Conservation (phyloP, 1,140 invertebrate species). For the Asbolus verrucosus region DNA sequence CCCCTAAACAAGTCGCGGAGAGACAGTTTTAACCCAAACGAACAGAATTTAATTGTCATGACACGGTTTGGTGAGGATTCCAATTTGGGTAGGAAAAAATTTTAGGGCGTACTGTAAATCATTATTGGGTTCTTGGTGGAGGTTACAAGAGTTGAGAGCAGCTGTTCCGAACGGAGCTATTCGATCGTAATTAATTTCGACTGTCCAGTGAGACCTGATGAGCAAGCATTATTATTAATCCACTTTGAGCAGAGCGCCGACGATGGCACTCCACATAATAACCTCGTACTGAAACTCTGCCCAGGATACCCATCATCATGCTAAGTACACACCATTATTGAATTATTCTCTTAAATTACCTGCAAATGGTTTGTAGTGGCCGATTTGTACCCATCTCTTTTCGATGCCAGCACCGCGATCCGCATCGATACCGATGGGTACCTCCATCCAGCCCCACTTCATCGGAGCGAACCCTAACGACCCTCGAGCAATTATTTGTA, state of each 20-base stretch:
- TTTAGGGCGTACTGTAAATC: conserved; percentile 3
- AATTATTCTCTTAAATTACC: conserved; percentile 38
- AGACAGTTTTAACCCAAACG: not conserved
- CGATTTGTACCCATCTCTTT: conserved; percentile 11
- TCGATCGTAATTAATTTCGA: conserved; percentile 36
- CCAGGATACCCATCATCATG: conserved; percentile 36
- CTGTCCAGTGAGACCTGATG: conserved; percentile 37
- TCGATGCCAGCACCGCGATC: not conserved
- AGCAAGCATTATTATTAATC: conserved; percentile 39
- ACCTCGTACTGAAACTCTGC: conserved; percentile 35
- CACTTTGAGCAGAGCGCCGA: conserved; percentile 31
- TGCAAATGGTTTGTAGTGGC: conserved; percentile 24
- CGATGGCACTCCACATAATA: conserved; percentile 37
- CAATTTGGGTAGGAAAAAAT: conserved; percentile 8
- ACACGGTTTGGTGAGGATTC: not conserved
- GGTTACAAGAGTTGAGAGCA: conserved; percentile 13
- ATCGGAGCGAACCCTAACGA: too few species aligned
- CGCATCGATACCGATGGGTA: not conserved
- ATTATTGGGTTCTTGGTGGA: conserved; percentile 28
- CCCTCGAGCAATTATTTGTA: not conserved
- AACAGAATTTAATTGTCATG: conserved; percentile 3
- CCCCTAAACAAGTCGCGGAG: too few species aligned
- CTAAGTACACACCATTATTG: conserved; percentile 36
- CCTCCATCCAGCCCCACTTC: conserved; percentile 1
- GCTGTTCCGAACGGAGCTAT: conserved; percentile 19